A percentile compares a stretch with the other conserved stretches of the same genome.
phyloP scores from a whole-genome alignment of 2,797 vertebrate genomes.

The Aldrovandia affinis region DNA sequence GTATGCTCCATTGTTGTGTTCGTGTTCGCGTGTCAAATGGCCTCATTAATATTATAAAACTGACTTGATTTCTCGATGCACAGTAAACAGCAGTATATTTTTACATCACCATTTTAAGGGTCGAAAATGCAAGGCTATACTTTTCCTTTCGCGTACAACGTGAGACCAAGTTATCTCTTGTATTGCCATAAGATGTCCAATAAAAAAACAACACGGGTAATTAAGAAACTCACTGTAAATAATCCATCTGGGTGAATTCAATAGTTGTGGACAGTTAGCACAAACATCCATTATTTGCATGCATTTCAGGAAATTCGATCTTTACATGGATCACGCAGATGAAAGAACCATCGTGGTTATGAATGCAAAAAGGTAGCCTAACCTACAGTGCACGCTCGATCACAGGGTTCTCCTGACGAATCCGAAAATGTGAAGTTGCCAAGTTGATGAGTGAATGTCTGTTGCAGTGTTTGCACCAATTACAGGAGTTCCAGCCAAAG shows the following conservation, averaged over 20 bases:
- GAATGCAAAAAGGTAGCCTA: slow-evolving; percentile 17
- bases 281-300: slow-evolving; percentile 46
- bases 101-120: slow-evolving; percentile 11
- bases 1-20: slow-evolving; percentile 76
- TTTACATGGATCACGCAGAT: neutral
- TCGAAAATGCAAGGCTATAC: slow-evolving; percentile 46
- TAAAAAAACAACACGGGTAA: slow-evolving; percentile 47
- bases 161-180: slow-evolving; percentile 46
- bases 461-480: slow-evolving; percentile 13
- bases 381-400: neutral
- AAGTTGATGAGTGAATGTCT: slow-evolving; percentile 58
- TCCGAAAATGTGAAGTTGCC: slow-evolving; percentile 52
- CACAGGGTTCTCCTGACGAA: neutral
- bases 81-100: neutral
- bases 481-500: slow-evolving; percentile 32
- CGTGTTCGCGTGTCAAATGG: neutral
- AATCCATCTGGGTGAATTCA: slow-evolving; percentile 51
- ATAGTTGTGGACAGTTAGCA: slow-evolving; percentile 20
- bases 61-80: neutral
- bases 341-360: neutral
- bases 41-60: neutral
- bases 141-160: neutral
- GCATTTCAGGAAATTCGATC: slow-evolving; percentile 31
- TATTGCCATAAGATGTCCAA: slow-evolving; percentile 63
- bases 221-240: slow-evolving; percentile 50